Evolutionary conservation across 1,140 invertebrate genomes (phyloP), one percentile per base, ranked within the genome.

Genomic region (Megalonaias nervosa): DNA sequence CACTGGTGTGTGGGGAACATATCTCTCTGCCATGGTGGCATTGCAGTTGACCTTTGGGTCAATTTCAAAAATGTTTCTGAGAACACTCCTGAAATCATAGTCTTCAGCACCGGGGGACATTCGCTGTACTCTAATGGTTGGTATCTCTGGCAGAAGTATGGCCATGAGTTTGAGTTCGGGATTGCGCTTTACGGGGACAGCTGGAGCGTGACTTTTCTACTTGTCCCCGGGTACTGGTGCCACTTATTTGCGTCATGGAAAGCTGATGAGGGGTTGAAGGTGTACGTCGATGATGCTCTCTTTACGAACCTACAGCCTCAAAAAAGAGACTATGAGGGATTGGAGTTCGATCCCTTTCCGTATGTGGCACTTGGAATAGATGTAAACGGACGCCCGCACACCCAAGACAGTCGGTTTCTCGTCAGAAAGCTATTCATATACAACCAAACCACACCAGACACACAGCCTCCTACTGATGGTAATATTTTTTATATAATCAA

Each of bases 1-100:
- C 76, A 78, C 21, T 78, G 76, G 76, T 78, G 76, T 48, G 58
- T 78, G 17, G 76, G 76, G 23, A 74, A 78, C 60, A n/a, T 78
- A 59, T 73, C 64, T 9, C 48, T 31, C 16, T 78, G 76, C 61
- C 38, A 15, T 1, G 64, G 68, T 48, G 76, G 76, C 19, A 6
- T 78, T 1, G 74, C 69, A 6, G 21, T 78, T 23, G 70, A 78
- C 23, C 31, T 78, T 19, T 78, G 76, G 76, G 56, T 78, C 59
- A 72, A 73, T 48, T 78, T 78, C 38, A 64, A 71, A 57, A 71
- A 74, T 31, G 66, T 68, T 61, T 21, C 76, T 67, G 76, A 78
- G 64, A 71, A 78, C 48, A 55, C 71, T 23, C 57, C 70, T 48
- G 76, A 67, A 13, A 64, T 78, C 23, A 73, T 73, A 19, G 76